Base-by-base conservation (phyloP, 2,888 invertebrate species). In the Selenia dentaria region DNA sequence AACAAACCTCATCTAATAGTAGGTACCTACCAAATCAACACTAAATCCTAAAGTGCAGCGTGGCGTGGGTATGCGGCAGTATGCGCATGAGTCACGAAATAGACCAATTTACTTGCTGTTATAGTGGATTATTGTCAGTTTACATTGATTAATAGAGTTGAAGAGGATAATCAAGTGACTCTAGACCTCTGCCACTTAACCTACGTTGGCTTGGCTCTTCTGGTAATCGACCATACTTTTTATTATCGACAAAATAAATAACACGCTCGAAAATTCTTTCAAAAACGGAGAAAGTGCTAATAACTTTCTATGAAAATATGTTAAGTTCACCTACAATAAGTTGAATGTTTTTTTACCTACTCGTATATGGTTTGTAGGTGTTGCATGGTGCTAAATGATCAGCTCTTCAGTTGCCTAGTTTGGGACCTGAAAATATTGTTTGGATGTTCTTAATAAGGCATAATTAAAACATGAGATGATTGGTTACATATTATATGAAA, bases 301-400 rank as follows among this genome's bases (percentile, higher is more conserved):
- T 51, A 53, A 57, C 65, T 65, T 65, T 65, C 65, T 65, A 59
- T 49, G 45, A 49, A 51, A 48, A 47, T 45, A 51, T 35, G n/a
- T n/a, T n/a, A n/a, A n/a, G n/a, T n/a, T n/a, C n/a, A n/a, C n/a
- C n/a, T n/a, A n/a, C n/a, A 18, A 24, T 14, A 60, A 62, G 24
- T 63, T 59, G 58, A 27, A 2, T 27, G 2, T n/a, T n/a, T n/a
- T n/a, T n/a, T n/a, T n/a, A n/a, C n/a, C n/a, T n/a, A n/a, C n/a
- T n/a, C n/a, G n/a, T n/a, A n/a, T n/a, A n/a, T n/a, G n/a, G n/a
- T n/a, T n/a, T n/a, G n/a, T n/a, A n/a, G n/a, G n/a, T n/a, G n/a
- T n/a, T n/a, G n/a, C n/a, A n/a, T n/a, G n/a, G n/a, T n/a, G n/a
- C n/a, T n/a, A n/a, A n/a, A n/a, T n/a, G n/a, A n/a, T n/a, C n/a